Conservation (phyloP, 2,797 vertebrate species). For the Mastacembelus armatus region DNA sequence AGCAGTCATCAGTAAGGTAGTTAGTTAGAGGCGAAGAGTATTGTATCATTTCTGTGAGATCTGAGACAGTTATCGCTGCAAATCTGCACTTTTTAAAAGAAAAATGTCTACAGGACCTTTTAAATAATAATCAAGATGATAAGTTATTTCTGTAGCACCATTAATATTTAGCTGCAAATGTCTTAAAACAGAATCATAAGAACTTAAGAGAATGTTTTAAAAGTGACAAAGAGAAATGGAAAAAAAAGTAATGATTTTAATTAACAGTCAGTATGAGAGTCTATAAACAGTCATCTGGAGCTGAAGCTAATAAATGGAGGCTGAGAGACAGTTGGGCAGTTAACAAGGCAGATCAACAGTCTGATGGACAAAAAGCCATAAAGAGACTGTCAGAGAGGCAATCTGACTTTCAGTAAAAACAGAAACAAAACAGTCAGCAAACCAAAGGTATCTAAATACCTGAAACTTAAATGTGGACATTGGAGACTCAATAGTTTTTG, state of each 20-base stretch:
- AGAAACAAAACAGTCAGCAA: too few species aligned
- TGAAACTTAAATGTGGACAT: neutral
- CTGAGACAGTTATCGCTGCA: neutral
- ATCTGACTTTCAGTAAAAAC: too few species aligned
- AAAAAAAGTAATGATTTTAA: neutral
- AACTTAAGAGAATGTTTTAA: neutral
- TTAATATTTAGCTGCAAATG: neutral
- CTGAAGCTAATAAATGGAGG: neutral
- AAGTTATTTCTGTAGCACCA: too few species aligned
- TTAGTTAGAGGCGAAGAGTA: neutral
- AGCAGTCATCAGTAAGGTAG: conserved; percentile 11
- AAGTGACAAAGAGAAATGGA: neutral
- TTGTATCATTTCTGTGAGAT: too few species aligned
- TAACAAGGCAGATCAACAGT: conserved; percentile 4
- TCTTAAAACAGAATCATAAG: neutral
- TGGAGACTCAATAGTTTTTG: too few species aligned
- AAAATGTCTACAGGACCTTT: neutral
- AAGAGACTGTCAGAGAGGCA: neutral
- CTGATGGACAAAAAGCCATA: neutral
- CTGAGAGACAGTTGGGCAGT: conserved; percentile 6
- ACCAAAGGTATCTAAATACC: too few species aligned
- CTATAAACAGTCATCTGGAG: neutral
- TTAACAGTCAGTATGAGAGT: too few species aligned
- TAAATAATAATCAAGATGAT: neutral
- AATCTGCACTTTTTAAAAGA: neutral